Percentiles rank a stretch among this genome's conserved stretches.
Conservation (phyloP, 2,113 vertebrate genomes). For the Amblyornis subalaris region DNA sequence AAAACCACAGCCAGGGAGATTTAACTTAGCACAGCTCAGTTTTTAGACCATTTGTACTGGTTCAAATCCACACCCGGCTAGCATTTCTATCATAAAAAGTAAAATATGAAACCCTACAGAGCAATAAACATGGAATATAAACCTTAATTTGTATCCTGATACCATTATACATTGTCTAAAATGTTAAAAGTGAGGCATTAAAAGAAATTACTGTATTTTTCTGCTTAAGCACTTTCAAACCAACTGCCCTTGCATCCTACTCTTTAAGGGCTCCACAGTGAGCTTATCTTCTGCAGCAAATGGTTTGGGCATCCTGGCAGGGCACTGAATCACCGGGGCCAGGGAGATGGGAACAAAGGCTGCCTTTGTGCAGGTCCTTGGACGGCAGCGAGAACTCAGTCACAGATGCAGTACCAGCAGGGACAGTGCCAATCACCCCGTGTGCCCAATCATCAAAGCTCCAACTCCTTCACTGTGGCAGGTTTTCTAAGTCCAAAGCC, state of each 20-base stretch:
- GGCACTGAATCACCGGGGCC: neutral
- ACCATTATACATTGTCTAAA: neutral
- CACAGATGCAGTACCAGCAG: neutral
- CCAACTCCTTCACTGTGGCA: neutral
- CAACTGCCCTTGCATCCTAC: neutral
- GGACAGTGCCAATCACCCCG: neutral
- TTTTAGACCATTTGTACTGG: neutral
- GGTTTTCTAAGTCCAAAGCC: neutral
- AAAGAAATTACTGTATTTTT: neutral
- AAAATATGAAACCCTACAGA: neutral
- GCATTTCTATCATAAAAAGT: neutral
- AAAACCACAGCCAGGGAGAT: neutral
- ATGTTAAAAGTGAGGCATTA: neutral
- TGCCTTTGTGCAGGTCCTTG: conserved; percentile 34
- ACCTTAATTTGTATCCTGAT: neutral
- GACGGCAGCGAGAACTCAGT: neutral
- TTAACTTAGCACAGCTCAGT: fast-evolving
- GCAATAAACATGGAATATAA: neutral
- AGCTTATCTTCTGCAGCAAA: neutral
- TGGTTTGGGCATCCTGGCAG: neutral
- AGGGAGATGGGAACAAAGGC: conserved; percentile 37
- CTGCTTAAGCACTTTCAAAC: neutral
- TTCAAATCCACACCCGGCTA: neutral
- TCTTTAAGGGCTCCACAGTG: neutral
- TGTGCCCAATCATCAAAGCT: neutral